Base-by-base conservation (phyloP, 1,140 invertebrate species). In the Leptopilina boulardi region DNA sequence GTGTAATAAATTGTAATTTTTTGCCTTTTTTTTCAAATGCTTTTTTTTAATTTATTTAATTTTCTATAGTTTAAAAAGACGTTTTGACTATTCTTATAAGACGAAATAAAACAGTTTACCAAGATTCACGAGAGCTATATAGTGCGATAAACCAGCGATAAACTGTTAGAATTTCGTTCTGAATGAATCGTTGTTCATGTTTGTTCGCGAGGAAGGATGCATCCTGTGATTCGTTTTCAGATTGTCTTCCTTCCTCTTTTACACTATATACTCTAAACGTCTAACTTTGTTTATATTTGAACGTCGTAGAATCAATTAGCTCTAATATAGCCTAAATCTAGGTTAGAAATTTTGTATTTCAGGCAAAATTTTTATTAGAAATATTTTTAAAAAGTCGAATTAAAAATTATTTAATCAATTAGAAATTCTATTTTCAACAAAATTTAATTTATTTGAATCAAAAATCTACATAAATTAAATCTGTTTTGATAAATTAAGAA, bases 161-260 rank as follows among this genome's bases (percentile, higher is more conserved):
- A 88, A 88, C 83, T 81, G 85, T 87, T 88, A 85, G 77, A 87
- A 86, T 84, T 86, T 82, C 34, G 66, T 82, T 82, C 71, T 91
- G 87, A 90, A 91, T 90, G 87, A 75, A 41, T 75, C 84, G 84
- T 90, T 91, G 89, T 91, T 82, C 79, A 77, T 80, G 80, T 77
- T 85, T 89, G 85, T 76, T 89, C 88, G 78, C 75, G 86, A 88
- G 83, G 85, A 90, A 90, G 85, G 81, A 87, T 70, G 72, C 81
- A 83, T 87, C 85, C 82, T 87, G 85, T 85, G 83, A 85, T 84
- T 76, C 73, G 70, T 80, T 23, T 78, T 73, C 76, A 76, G 54
- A 59, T 80, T 81, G 82, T 85, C 78, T 83, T 66, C 30, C 41
- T 77, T 72, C 74, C 76, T 71, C 73, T 78, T 75, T 81, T 72